Percentiles rank a stretch among this genome's conserved stretches.
phyloP scores from a whole-genome alignment of 2,113 vertebrate species.

The Trichechus manatus region DNA sequence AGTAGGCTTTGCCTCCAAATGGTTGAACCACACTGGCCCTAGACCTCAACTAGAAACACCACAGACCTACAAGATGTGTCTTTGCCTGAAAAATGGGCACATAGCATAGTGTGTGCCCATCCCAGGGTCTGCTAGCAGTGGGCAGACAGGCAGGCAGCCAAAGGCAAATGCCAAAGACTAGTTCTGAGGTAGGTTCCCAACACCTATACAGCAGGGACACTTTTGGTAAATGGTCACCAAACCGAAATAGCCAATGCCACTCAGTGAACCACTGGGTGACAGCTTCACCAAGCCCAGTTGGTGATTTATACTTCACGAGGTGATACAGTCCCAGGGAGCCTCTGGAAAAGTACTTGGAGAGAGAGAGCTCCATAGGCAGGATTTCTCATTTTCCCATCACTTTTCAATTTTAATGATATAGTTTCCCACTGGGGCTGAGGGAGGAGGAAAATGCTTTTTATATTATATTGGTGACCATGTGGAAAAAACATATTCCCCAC shows the following conservation, averaged over 20 bases:
- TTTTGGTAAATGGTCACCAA: neutral
- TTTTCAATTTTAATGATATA: slow-evolving; percentile 86
- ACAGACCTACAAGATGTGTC: too few relatives aligned
- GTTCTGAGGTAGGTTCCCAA: neutral
- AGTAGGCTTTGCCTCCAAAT: neutral
- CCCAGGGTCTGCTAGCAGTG: neutral
- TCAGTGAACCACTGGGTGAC: slow-evolving; percentile 63
- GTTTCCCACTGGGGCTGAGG: slow-evolving; percentile 70
- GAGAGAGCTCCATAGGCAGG: slow-evolving; percentile 68
- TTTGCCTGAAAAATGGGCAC: neutral
- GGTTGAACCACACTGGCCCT: neutral
- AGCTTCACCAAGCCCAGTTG: neutral
- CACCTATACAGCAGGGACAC: neutral
- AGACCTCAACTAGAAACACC: neutral
- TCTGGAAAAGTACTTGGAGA: slow-evolving; percentile 87
- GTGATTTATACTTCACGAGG: slow-evolving; percentile 83
- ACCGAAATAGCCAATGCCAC: neutral
- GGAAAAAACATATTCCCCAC: slow-evolving; percentile 87
- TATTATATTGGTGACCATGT: slow-evolving; percentile 84
- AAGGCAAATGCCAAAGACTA: neutral
- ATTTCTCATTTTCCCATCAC: slow-evolving; percentile 88
- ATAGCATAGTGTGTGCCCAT: fast-evolving
- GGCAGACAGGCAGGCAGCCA: neutral
- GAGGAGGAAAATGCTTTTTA: slow-evolving; percentile 78
- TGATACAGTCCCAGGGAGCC: slow-evolving; percentile 51